Evolutionary conservation across 64 coral and sea anemone species (phyloP), one percentile per base, ranked within the genome.

Genomic region (Dendronephthya gigantea): DNA sequence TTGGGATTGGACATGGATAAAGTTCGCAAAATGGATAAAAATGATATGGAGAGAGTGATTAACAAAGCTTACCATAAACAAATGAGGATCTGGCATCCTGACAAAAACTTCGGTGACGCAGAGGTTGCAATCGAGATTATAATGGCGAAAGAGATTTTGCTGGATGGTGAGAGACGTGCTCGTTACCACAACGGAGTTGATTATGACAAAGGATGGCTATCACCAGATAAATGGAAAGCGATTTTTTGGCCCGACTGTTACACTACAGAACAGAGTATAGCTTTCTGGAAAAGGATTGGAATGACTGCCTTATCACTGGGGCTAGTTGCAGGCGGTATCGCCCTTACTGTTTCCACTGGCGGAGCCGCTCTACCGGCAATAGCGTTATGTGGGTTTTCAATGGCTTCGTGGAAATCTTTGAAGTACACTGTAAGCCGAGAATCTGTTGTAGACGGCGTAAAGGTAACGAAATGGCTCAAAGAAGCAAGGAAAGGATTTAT

Each of bases 21-120:
- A 45, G 11, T 45, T n/a, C n/a, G n/a, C n/a, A n/a, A n/a, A n/a
- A n/a, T n/a, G n/a, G n/a, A n/a, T n/a, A n/a, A n/a, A n/a, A n/a
- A n/a, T n/a, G n/a, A n/a, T n/a, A n/a, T n/a, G n/a, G n/a, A n/a
- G n/a, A n/a, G n/a, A n/a, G n/a, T n/a, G n/a, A 88, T 94, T 0
- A 90, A 33, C 45, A 83, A 72, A 33, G 86, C 65, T 38, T 94
- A 34, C 43, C 40, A 1, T 17, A 83, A 5, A 88, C 48, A 90
- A 76, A 85, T 90, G 43, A 69, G 31, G 19, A 83, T 49, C 35
- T 94, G 92, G 89, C 92, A 90, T 82, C 89, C 92, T 6, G 92
- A 94, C 49, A 37, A 68, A 45, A 88, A 94, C n/a, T 31, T 25
- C 10, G 92, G 66, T 1, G 83, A 90, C 43, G 89, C 55, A 50